Evolutionary conservation across 2,113 vertebrate species (phyloP).

Genomic region (Prionailurus bengalensis): DNA sequence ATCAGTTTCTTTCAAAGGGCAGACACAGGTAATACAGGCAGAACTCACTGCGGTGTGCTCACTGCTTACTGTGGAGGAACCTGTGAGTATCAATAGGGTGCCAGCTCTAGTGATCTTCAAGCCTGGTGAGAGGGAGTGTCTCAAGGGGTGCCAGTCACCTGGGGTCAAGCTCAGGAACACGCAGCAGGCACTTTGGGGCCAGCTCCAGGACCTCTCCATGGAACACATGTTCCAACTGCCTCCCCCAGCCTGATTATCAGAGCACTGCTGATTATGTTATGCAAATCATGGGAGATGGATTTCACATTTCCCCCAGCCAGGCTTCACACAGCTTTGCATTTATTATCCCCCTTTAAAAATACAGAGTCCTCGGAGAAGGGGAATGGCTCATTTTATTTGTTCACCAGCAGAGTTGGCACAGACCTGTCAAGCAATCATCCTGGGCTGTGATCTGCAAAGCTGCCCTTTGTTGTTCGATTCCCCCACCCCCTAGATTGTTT

Average conservation of each 20-base stretch:
- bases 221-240: conserved; percentile 83
- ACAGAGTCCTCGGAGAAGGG: conserved; percentile 80
- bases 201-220: conserved; percentile 69
- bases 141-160: background rate
- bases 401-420: conserved; percentile 77
- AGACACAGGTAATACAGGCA: background rate
- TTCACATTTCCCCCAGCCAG: conserved; percentile 82
- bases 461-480: conserved; percentile 82
- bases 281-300: conserved; percentile 86
- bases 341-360: conserved; percentile 83
- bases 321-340: conserved; percentile 85
- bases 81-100: background rate
- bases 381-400: conserved; percentile 80
- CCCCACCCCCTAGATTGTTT: conserved; percentile 78
- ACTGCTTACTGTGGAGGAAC: background rate
- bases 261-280: conserved; percentile 84
- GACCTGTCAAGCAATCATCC: conserved; percentile 85
- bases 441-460: conserved; percentile 82
- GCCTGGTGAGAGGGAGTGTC: background rate
- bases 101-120: background rate
- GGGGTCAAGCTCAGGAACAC: conserved; percentile 45
- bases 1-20: conserved; percentile 45
- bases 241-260: conserved; percentile 82
- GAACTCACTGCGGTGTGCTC: background rate
- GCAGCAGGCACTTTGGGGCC: conserved; percentile 5